A percentile compares a stretch with the other conserved stretches of the same genome.
These are phyloP conservation scores for Catonia carolina DNA, from an alignment of 2,888 invertebrate genomes.

Conservation along the genomic window DNA sequence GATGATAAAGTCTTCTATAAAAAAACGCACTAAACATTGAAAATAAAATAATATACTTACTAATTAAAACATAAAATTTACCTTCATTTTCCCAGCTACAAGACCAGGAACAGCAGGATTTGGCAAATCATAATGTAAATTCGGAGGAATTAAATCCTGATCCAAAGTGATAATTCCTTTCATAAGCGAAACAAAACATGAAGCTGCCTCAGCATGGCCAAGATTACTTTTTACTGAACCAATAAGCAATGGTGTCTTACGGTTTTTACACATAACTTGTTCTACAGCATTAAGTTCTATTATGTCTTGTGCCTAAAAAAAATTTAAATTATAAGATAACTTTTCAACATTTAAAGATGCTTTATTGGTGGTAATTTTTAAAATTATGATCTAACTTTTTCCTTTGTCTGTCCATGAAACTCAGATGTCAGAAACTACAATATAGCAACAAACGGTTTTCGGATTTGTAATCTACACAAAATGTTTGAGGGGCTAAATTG, in stretches of 20 bases:
- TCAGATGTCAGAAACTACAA: too few species aligned
- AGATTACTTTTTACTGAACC: constrained; percentile 55
- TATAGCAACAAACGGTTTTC: too few species aligned
- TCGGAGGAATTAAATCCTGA: constrained; percentile 34
- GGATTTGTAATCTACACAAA: too few species aligned
- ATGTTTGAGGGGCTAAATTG: too few species aligned
- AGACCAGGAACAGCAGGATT: constrained; percentile 86
- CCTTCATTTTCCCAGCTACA: constrained; percentile 73
- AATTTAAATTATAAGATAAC: not conserved
- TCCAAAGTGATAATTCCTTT: constrained; percentile 40
- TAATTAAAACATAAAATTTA: constrained; percentile 19
- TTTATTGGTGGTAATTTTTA: not conserved
- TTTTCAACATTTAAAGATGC: not conserved
- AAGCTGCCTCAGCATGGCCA: constrained; percentile 51
- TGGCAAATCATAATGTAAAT: constrained; percentile 73
- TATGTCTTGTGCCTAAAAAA: not conserved
- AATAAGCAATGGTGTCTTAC: constrained; percentile 49
- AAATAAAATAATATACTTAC: too few species aligned
- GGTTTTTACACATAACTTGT: constrained; percentile 6
- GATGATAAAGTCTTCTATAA: too few species aligned
- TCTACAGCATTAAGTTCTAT: constrained; percentile 7
- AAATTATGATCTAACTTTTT: not conserved
- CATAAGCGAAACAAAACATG: constrained; percentile 43
- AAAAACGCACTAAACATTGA: too few species aligned
- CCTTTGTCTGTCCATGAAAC: not conserved